A percentile compares a stretch with the other conserved stretches of the same genome.
Evolutionary conservation across 1,140 invertebrate species (phyloP).

Genomic region (Rhysida immarginata): DNA sequence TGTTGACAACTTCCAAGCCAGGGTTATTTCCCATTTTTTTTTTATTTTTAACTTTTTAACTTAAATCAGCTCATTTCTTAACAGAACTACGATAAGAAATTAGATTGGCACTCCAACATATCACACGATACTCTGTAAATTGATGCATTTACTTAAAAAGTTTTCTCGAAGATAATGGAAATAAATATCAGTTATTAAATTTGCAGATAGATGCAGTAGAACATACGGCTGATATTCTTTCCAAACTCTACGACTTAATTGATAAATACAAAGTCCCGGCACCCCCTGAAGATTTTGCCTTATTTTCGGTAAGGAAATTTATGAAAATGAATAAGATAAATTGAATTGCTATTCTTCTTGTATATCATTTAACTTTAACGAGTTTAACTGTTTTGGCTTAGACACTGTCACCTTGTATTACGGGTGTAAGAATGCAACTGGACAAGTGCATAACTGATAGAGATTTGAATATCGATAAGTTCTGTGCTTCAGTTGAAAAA

Average conservation of each 20-base stretch:
- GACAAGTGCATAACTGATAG: slow-evolving; percentile 26
- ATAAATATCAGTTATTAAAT: too few species aligned
- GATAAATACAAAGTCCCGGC: neutral
- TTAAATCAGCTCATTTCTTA: neutral
- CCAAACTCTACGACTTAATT: neutral
- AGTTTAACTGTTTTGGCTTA: too few species aligned
- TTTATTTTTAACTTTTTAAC: neutral
- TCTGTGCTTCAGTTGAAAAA: slow-evolving; percentile 49
- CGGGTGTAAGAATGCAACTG: slow-evolving; percentile 6
- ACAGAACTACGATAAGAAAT: slow-evolving; percentile 8
- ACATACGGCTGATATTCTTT: neutral
- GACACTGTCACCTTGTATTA: slow-evolving; percentile 1
- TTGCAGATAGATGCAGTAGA: neutral
- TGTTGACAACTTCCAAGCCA: slow-evolving; percentile 42
- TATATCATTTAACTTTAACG: too few species aligned
- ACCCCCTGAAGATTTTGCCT: neutral
- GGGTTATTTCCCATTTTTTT: slow-evolving; percentile 23
- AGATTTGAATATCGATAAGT: slow-evolving; percentile 54
- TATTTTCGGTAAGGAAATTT: neutral
- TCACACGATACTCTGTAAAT: too few species aligned
- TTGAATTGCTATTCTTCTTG: slow-evolving; percentile 8
- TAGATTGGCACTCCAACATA: too few species aligned
- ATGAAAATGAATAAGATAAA: neutral
- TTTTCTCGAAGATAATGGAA: too few species aligned
- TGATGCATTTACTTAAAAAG: too few species aligned